Conservation (phyloP, 2,797 vertebrate species). For the Rhinichthys osculus region DNA sequence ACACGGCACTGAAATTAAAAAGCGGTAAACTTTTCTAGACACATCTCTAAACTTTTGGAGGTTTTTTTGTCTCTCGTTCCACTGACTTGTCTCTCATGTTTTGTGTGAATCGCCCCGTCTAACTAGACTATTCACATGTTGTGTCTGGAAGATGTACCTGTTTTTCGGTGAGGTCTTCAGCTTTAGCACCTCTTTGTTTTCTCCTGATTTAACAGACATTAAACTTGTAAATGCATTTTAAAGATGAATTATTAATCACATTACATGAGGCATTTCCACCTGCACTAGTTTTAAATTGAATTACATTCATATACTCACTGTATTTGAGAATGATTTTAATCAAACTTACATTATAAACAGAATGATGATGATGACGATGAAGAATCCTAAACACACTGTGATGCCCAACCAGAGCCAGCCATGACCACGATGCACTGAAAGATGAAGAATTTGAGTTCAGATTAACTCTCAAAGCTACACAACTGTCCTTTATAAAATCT, state of each 20-base stretch:
- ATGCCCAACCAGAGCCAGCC: conserved; percentile 2
- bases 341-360: not conserved
- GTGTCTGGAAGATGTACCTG: not conserved
- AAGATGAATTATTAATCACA: not conserved
- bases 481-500: not conserved
- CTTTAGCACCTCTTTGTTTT: not conserved
- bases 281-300: not conserved
- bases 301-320: not conserved
- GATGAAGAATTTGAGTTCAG: not conserved
- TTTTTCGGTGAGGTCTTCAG: not conserved
- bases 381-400: not conserved
- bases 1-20: not conserved
- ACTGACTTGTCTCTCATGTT: not conserved
- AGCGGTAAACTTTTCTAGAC: not conserved
- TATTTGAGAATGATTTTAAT: too few relatives aligned
- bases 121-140: not conserved
- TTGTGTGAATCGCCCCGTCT: not conserved
- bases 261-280: not conserved
- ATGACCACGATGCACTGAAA: not conserved
- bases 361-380: not conserved
- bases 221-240: not conserved
- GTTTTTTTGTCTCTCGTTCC: not conserved
- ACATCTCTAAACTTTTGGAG: not conserved
- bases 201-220: not conserved
- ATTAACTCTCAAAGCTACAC: not conserved